Conservation (phyloP, 2,888 invertebrate species). For the Altica lythri region DNA sequence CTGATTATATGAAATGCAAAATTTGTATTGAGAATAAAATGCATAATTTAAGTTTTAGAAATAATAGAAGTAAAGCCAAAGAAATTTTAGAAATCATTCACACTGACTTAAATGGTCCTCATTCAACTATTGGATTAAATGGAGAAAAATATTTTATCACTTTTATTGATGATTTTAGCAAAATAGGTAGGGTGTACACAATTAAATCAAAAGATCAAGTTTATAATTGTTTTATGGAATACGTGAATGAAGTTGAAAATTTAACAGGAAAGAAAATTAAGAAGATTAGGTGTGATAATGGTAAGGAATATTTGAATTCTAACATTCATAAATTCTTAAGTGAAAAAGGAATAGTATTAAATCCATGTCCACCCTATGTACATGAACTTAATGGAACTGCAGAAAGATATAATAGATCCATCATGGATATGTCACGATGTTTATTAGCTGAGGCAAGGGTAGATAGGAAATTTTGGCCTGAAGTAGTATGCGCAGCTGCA, state of each 20-base stretch:
- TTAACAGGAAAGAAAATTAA: too few species aligned
- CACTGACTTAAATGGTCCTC: slow-evolving; percentile 11
- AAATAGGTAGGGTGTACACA: slow-evolving; percentile 1
- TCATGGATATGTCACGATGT: slow-evolving; percentile 17
- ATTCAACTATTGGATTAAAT: slow-evolving; percentile 1
- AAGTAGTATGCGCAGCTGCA: slow-evolving; percentile 11
- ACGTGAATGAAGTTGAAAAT: too few species aligned
- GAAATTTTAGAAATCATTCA: slow-evolving; percentile 9
- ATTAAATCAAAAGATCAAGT: slow-evolving; percentile 10
- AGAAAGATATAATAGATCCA: slow-evolving; percentile 13
- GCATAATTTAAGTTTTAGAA: too few species aligned
- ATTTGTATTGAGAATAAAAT: too few species aligned
- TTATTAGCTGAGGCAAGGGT: slow-evolving; percentile 11
- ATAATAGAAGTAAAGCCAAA: too few species aligned
- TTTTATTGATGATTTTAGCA: slow-evolving; percentile 11
- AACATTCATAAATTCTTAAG: background rate
- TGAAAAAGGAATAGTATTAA: slow-evolving; percentile 7
- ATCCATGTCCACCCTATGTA: slow-evolving; percentile 10
- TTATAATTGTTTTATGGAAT: slow-evolving; percentile 4
- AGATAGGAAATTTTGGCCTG: slow-evolving; percentile 18
- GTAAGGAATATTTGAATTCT: too few species aligned
- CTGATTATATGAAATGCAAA: too few species aligned
- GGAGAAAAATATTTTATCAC: slow-evolving; percentile 5
- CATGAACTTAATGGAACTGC: slow-evolving; percentile 21
- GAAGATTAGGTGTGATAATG: too few species aligned